Evolutionary conservation across 1,140 invertebrate species (phyloP).

Genomic region (Babylonia areolata): DNA sequence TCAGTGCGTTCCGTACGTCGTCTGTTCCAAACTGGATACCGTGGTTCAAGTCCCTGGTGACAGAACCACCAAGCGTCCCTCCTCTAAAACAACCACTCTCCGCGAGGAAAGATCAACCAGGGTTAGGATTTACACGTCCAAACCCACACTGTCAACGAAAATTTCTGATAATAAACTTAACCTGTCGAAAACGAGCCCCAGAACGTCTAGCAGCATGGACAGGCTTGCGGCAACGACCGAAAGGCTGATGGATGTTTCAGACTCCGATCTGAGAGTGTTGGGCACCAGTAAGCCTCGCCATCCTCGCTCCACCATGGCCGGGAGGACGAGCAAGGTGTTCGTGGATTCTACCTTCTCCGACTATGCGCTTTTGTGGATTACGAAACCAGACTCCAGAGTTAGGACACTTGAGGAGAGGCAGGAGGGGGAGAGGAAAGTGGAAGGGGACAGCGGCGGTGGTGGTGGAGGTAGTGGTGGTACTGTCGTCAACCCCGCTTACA

Average conservation of each 20-base stretch:
- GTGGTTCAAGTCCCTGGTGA: neutral
- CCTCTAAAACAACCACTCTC: neutral
- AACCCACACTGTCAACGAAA: neutral
- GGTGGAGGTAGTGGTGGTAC: neutral
- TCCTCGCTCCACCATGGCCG: neutral
- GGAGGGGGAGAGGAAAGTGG: neutral
- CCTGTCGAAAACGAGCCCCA: neutral
- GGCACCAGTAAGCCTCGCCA: neutral
- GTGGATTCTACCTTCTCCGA: constrained; percentile 21
- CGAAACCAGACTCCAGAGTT: neutral
- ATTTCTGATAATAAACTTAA: neutral
- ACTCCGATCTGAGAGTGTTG: neutral
- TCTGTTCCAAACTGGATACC: neutral
- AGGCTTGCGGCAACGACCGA: neutral
- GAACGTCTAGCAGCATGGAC: neutral
- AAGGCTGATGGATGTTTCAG: neutral
- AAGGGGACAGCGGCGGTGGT: neutral
- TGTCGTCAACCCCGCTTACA: neutral
- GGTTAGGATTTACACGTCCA: neutral
- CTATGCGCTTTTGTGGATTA: constrained; percentile 17
- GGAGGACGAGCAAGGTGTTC: neutral
- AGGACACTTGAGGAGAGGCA: neutral
- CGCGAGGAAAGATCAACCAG: neutral
- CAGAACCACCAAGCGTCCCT: neutral
- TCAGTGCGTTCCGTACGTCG: neutral